Base-by-base conservation (phyloP, 1,140 invertebrate genomes). In the Planococcus citri region DNA sequence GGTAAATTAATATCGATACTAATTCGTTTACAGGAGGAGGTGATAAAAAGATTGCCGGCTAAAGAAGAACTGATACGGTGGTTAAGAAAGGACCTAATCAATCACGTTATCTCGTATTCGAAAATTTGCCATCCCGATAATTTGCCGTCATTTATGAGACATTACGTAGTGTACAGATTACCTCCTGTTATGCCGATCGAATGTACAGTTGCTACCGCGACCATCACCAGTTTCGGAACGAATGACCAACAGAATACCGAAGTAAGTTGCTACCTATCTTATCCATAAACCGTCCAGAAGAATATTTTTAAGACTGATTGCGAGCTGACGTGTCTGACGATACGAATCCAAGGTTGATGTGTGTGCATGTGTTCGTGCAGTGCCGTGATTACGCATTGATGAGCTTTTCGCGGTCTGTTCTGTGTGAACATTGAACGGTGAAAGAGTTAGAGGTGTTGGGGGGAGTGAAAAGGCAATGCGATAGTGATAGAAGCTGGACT, bases 101-200 rank as follows among this genome's bases (percentile, higher is more conserved):
- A 64, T 64, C 60, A 64, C 60, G 60, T 64, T 10, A 64, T 64
- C 20, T 64, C 60, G 60, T 64, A 64, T 25, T 64, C 60, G 60
- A 64, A 64, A 64, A 64, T 64, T 25, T 64, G 60, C 25, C 60
- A 64, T 64, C 60, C 60, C 22, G 60, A 64, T 27, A 64, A 64
- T 64, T 27, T 64, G 17, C 60, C 60, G 9, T 24, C 60, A 21
- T 64, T 64, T 64, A 64, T 64, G 60, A 22, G 25, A 64, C 60
- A 25, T 20, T 64, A 64, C 60, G 60, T 64, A 25, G 60, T 64
- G 60, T 64, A 64, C 60, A 24, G 60, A 25, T 64, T 64, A 27
- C 60, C 60, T 10, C 60, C 60, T 27, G 22, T 64, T 25, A 64
- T 64, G 60, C 60, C 60, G 22, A 27, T 64, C 21, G 25, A 64